phyloP scores from a whole-genome alignment of 2,113 vertebrate genomes.

The Cranoglanis bouderius region DNA sequence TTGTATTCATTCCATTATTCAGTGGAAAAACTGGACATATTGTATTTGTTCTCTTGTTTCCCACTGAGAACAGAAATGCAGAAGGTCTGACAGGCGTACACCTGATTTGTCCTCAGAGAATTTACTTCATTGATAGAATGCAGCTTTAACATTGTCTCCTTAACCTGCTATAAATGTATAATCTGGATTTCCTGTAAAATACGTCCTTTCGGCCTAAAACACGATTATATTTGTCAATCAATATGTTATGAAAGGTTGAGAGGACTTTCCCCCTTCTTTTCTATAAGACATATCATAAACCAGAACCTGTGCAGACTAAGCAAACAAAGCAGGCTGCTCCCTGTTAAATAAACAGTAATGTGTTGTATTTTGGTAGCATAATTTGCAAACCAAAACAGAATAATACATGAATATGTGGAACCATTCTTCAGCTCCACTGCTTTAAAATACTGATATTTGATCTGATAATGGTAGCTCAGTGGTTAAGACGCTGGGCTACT shows the following conservation, averaged over 20 bases:
- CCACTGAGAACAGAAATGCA: background rate
- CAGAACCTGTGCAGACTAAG: background rate
- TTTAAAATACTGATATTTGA: background rate
- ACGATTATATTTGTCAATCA: background rate
- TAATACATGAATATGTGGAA: background rate
- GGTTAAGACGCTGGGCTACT: no score
- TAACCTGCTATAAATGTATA: conserved; percentile 30
- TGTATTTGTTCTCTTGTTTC: background rate
- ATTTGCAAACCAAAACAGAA: background rate
- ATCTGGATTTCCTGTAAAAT: background rate
- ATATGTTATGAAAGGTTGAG: background rate
- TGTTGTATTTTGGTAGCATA: background rate
- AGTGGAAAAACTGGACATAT: background rate
- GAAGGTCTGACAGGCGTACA: background rate
- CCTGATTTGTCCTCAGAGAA: background rate
- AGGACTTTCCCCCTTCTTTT: background rate
- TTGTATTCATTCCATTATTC: background rate
- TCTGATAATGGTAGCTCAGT: no score
- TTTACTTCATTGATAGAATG: background rate
- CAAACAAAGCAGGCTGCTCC: conserved; percentile 45
- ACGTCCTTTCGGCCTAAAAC: background rate
- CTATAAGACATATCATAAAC: background rate
- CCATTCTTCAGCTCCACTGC: background rate
- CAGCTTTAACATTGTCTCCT: background rate
- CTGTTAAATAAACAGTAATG: conserved; percentile 36